Evolutionary conservation across 2,888 invertebrate genomes (phyloP), one percentile per base, ranked within the genome.

Genomic region (Cistogaster globosa): DNA sequence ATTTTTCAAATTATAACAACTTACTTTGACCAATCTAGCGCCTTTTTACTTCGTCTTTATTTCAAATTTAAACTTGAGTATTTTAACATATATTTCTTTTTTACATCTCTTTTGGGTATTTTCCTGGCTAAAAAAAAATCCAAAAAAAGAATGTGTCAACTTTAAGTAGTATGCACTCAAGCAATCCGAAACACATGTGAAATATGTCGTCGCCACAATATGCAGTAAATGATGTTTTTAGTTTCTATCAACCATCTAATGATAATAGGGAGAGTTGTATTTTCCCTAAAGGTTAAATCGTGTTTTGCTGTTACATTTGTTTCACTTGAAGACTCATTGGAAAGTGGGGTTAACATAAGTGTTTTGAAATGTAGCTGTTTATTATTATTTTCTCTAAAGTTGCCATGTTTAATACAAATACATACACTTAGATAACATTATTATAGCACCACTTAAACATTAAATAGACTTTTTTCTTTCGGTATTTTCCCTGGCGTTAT

Each of bases 271-370:
- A 38, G 12, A 55, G 77, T 60, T 65, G 62, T 58, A 78, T 48
- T 74, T 60, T 78, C 78, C 84, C 82, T 82, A 75, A 77, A 85
- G 85, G 78, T 55, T 55, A 71, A 78, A 62, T 62, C 42, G 9
- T 75, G 45, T 26, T n/a, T 58, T 14, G 26, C n/a, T 20, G 18
- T 18, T 45, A 20, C 20, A 60, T 60, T 65, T 76, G 11, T 63
- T 68, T 57, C 45, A 57, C 36, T 26, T 57, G 42, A 57, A 26
- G 60, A 32, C 18, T 68, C 32, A 51, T 55, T 55, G 2, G 62
- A 22, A 55, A 60, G 68, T 57, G 85, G 74, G 75, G 85, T 85
- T 85, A 75, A 60, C 63, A 78, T 63, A 69, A 81, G 81, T 74
- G 63, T 75, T 78, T 75, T 32, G 51, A 71, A 85, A 82, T 79